Evolutionary conservation across 1,140 invertebrate species (phyloP), one percentile per base, ranked within the genome.

Genomic region (Nasonia giraulti): DNA sequence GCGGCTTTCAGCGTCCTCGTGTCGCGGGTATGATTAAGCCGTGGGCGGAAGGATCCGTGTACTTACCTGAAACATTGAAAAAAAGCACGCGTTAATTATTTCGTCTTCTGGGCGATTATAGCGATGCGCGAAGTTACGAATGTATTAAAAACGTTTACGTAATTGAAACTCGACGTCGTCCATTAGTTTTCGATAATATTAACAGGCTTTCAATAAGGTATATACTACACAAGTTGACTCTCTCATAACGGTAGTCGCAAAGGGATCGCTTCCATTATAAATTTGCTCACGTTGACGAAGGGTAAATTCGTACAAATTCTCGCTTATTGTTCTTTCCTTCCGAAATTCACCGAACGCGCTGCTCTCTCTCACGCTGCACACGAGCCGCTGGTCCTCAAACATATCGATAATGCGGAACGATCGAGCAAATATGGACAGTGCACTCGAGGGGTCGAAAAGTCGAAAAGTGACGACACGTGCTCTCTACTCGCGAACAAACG

Each of bases 401-500:
- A 89, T 89, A 89, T 90, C 89, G 86, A 89, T 88, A 87, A 89
- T 83, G 85, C 83, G 23, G 83, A 85, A 80, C 55, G 89, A 85
- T 11, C 82, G 27, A 82, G 88, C 89, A 90, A 91, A 90, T 90
- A 89, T 90, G 87, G 88, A 90, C 89, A 89, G n/a, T 88, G 87
- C 88, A 88, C 89, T 91, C 86, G 82, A 90, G 33, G 85, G 71
- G 68, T 84, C 78, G 73, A 33, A 76, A 80, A 80, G 83, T 84
- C 83, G 77, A 74, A 40, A 55, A 68, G n/a, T 14, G 12, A 0
- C 17, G 76, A 71, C 77, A 84, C 83, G 69, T 75, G 83, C 27
- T 27, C 14, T 5, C 69, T 11, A 37, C 33, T 37, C 33, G 12
- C 27, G 31, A 50, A 23, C 14, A 33, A 47, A 78, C 6, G 55